Base-by-base conservation (phyloP, 1,140 invertebrate species). In the Hormaphis cornu region DNA sequence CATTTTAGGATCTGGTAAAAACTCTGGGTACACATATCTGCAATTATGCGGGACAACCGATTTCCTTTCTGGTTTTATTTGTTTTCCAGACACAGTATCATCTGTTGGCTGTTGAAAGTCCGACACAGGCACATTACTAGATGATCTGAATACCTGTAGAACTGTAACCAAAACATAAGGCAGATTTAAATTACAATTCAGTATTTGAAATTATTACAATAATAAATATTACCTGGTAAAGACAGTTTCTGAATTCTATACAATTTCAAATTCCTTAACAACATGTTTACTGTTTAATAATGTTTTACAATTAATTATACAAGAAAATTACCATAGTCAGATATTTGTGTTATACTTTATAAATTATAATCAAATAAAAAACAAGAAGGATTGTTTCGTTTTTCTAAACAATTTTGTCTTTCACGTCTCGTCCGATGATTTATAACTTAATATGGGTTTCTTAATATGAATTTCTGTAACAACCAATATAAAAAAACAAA, bases 1-100 rank as follows among this genome's bases (percentile, higher is more conserved):
- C 10, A 85, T 80, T 72, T 89, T 86, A 0, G 92, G 90, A 78
- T 92, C 87, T 3, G 95, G 95, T 52, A 98, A 78, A 82, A 98
- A 98, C 81, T 99, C 96, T 7, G 93, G 93, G 80, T 95, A 98
- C 35, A 89, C 80, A 78, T 87, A 87, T 75, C 94, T 72, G 59
- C 76, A 76, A 14, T 66, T 71, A 33, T 20, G n/a, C 14, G 69
- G 58, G 2, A 69, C 42, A 59, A 56, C 50, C 12, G 48, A 40
- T 50, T 71, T 71, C 3, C 61, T 70, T 33, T 56, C 70, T 24
- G 44, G 30, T 48, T 66, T 66, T 24, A 48, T 7, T 66, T 48
- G 40, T 66, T 66, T 66, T n/a, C 3, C 61, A 33, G 42, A 48
- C 5, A 9, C 6, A 50, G 26, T 7, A 22, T 48, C 28, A 18